phyloP scores from a whole-genome alignment of 2,113 vertebrate species.

The Myocastor coypus region DNA sequence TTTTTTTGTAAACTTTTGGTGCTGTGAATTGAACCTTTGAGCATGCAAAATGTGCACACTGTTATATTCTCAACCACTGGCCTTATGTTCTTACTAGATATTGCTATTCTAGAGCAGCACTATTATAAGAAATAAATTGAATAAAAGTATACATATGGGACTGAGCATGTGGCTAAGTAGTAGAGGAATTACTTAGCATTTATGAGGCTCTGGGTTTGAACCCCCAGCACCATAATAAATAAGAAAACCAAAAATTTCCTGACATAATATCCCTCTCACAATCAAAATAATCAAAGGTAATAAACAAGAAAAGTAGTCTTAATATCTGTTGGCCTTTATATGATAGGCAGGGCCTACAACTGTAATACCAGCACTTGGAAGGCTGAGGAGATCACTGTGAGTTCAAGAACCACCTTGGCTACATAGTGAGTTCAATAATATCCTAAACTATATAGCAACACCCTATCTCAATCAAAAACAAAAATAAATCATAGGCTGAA shows the following conservation, averaged over 20 bases:
- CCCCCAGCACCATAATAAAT: background rate
- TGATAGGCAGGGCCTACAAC: background rate
- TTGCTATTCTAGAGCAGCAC: conserved; percentile 18
- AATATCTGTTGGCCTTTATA: conserved; percentile 50
- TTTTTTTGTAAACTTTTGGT: background rate
- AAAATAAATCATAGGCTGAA: conserved; percentile 50
- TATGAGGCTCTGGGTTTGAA: background rate
- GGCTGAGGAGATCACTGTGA: no score
- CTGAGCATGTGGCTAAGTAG: background rate
- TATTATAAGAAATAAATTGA: conserved; percentile 54
- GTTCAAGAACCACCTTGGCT: no score
- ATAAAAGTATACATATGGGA: conserved; percentile 36
- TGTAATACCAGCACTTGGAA: no score
- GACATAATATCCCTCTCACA: conserved; percentile 27
- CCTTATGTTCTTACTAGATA: background rate
- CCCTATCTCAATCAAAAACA: no score
- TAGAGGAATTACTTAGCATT: background rate
- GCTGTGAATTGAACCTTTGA: background rate
- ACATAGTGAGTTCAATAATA: no score
- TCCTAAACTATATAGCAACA: no score
- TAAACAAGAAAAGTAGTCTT: conserved; percentile 33
- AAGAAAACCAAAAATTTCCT: conserved; percentile 45
- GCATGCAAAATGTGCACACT: background rate
- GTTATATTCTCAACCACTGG: background rate
- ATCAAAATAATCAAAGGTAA: conserved; percentile 42